Conservation (phyloP, 2,797 vertebrate species). For the Numenius phaeopus region DNA sequence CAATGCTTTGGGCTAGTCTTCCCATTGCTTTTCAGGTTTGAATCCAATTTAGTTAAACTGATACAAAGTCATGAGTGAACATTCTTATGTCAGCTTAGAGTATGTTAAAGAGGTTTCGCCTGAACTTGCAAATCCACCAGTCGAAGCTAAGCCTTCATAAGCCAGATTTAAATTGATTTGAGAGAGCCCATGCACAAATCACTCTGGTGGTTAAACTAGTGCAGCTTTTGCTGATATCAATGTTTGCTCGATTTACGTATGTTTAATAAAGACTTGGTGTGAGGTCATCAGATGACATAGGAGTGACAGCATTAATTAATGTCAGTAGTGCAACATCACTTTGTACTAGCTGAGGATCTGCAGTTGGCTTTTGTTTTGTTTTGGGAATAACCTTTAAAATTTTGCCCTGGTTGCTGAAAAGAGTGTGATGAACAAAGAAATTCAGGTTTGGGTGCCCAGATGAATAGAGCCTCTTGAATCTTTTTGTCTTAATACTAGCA, state of each 20-base stretch:
- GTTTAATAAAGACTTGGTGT: neutral
- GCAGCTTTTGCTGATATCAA: neutral
- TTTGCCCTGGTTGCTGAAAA: neutral
- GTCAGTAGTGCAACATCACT: neutral
- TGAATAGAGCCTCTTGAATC: neutral
- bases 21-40: neutral
- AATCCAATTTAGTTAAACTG: neutral
- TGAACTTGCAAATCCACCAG: neutral
- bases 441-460: neutral
- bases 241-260: neutral
- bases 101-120: neutral
- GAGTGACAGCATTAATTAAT: neutral
- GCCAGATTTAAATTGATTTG: neutral
- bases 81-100: neutral
- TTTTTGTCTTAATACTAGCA: neutral
- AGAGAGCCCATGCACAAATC: neutral
- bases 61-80: neutral
- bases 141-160: slow-evolving; percentile 11
- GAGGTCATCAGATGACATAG: neutral
- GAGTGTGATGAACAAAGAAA: neutral
- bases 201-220: neutral
- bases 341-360: neutral
- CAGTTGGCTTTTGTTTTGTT: neutral
- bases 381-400: neutral
- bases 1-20: neutral